These are phyloP conservation scores for Cantharis nigra DNA, from an alignment of 2,888 invertebrate genomes.

Conservation along the genomic window DNA sequence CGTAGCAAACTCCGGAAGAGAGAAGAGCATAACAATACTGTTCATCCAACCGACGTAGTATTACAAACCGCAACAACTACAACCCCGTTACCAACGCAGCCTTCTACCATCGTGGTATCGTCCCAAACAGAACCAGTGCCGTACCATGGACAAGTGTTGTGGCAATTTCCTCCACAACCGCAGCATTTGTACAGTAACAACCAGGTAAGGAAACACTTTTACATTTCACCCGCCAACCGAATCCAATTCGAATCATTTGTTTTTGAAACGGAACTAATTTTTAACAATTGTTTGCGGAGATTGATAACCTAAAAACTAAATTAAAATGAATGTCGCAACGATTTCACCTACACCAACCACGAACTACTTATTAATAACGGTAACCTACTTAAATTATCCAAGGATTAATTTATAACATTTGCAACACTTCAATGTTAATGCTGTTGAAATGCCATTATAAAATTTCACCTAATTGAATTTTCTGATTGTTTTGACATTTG, in stretches of 20 bases:
- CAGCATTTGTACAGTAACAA: conserved; percentile 75
- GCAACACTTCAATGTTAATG: neutral
- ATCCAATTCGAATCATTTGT: neutral
- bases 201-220: conserved; percentile 67
- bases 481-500: neutral
- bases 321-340: conserved; percentile 6
- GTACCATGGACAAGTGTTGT: conserved; percentile 73
- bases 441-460: neutral
- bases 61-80: conserved; percentile 62
- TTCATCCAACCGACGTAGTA: conserved; percentile 69
- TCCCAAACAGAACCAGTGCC: conserved; percentile 60
- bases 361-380: conserved; percentile 5
- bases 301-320: conserved; percentile 10
- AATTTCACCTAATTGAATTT: neutral
- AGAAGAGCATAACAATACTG: conserved; percentile 75
- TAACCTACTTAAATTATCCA: conserved; percentile 10
- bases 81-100: conserved; percentile 43
- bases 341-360: conserved; percentile 7
- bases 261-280: neutral
- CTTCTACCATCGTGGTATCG: conserved; percentile 47
- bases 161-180: conserved; percentile 84
- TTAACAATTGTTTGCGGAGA: neutral
- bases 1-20: conserved; percentile 88
- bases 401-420: conserved; percentile 5
- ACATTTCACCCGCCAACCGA: neutral